Evolutionary conservation across 2,113 vertebrate species (phyloP), one percentile per base, ranked within the genome.

Genomic region (Sebastes schlegelii): DNA sequence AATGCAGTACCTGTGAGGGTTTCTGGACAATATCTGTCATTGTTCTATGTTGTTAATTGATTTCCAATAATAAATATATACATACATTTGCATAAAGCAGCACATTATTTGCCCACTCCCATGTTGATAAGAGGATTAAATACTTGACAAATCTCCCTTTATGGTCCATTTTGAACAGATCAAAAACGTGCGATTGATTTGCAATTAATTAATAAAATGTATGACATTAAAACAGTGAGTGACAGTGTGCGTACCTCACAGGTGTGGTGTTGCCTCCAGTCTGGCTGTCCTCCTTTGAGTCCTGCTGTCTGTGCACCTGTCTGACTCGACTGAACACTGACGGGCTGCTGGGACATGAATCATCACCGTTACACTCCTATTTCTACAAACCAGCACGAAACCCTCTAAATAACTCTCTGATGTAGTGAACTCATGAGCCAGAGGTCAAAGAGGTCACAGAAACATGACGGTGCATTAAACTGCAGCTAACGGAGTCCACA

Each of bases 241-340:
- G 34, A 34, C 34, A 4, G 34, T 9, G 51, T n/a, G 8, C 58
- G 95, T 90, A 96, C 98, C 97, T 97, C 91, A 95, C 85, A 0
- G 93, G 89, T 65, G 83, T 66, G 64, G 87, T 11, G 51, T 91
- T 84, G 82, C 87, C 64, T 66, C 88, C 82, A 48, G 92, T 77
- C 70, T 91, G 76, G 64, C 78, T 85, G 51, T 90, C 94, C 51
- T 93, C 94, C 90, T 74, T 90, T 40, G 83, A 83, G 65, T 96
- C 94, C 75, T 95, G 94, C 91, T 94, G 94, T 60, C 94, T 93
- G 83, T 79, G 96, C 52, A 93, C 95, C 92, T 98, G 97, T 90
- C 96, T 94, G 74, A 97, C 95, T 19, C 95, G 96, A 84, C 95
- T 96, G 86, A 98, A 97, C 86, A 98, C 95, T 2, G 97, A 97